Evolutionary conservation across 2,113 vertebrate genomes (phyloP), one percentile per base, ranked within the genome.

Genomic region (Psilopsiagon aymara): DNA sequence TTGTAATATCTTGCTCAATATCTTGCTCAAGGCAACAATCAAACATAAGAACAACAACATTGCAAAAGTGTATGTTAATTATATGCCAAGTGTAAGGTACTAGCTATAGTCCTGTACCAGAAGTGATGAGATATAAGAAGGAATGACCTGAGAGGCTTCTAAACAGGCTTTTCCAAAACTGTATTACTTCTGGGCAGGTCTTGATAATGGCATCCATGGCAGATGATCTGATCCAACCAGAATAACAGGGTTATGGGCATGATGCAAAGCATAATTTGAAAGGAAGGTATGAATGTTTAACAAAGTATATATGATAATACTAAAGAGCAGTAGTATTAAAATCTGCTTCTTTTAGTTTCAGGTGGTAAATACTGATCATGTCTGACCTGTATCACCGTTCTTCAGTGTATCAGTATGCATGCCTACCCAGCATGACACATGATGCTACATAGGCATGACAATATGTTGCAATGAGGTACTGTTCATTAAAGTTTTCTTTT

Each of bases 181-280:
- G 8, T 68, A 3, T 39, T 46, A 28, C 33, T 89, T 92, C 82
- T 76, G 83, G 57, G 47, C n/a, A 86, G 37, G 64, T 73, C 67
- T 82, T 51, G 33, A 21, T 84, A 90, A 52, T 14, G 73, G 39
- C 39, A 71, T 68, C 41, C 5, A 1, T 78, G 33, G 35, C 59
- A 76, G 39, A n/a, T 62, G 31, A 78, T 55, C 44, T 71, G 57
- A 93, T 68, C 73, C 55, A 96, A 79, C 78, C 71, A 90, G 95
- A 94, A 93, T 84, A 70, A 82, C 88, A 93, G 80, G 77, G 49
- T 78, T 55, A 64, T 0, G 6, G 24, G 27, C 20, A 55, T 73
- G 83, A 86, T 52, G 53, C 81, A 94, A 95, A 96, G 64, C 39
- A 66, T 24, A 51, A 86, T 67, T 91, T 82, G 59, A 92, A 66